These are phyloP conservation scores for Pseudococcus viburni DNA, from an alignment of 2,888 invertebrate species.

Conservation along the genomic window DNA sequence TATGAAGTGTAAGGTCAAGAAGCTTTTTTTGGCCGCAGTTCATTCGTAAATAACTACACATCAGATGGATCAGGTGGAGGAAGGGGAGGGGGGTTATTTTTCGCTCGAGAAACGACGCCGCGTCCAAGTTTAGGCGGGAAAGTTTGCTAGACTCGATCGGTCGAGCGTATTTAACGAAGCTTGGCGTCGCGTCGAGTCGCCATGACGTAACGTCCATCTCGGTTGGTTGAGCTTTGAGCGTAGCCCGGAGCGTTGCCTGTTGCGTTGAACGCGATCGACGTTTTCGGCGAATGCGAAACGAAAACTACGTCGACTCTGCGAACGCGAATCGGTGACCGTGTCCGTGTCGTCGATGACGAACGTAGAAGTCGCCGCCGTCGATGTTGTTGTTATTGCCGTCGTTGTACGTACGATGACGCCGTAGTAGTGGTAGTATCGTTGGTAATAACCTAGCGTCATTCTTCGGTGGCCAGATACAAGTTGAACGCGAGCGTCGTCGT, in stretches of 20 bases:
- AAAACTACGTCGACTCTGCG: neutral
- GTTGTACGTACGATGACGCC: neutral
- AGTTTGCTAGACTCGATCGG: neutral
- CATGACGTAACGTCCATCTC: neutral
- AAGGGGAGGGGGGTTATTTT: neutral
- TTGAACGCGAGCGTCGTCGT: slow-evolving; percentile 30
- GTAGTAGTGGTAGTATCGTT: slow-evolving; percentile 20
- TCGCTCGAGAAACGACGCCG: neutral
- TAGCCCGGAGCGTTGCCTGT: neutral
- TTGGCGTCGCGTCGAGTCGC: neutral
- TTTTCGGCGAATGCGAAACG: slow-evolving; percentile 1
- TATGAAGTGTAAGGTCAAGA: slow-evolving; percentile 1
- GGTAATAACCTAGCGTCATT: slow-evolving; percentile 18
- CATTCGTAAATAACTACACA: neutral
- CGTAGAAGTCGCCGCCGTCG: neutral
- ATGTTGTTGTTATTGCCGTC: neutral
- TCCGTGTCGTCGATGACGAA: slow-evolving; percentile 17
- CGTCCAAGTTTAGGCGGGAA: neutral
- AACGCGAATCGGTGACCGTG: slow-evolving; percentile 21
- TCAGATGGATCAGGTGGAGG: neutral
- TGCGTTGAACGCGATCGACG: neutral
- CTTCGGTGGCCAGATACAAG: slow-evolving; percentile 10
- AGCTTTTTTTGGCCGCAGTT: neutral
- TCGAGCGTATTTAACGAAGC: neutral
- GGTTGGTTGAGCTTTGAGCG: too few species aligned